Evolutionary conservation across 2,797 vertebrate genomes (phyloP).

Genomic region (Centropyge bicolor): DNA sequence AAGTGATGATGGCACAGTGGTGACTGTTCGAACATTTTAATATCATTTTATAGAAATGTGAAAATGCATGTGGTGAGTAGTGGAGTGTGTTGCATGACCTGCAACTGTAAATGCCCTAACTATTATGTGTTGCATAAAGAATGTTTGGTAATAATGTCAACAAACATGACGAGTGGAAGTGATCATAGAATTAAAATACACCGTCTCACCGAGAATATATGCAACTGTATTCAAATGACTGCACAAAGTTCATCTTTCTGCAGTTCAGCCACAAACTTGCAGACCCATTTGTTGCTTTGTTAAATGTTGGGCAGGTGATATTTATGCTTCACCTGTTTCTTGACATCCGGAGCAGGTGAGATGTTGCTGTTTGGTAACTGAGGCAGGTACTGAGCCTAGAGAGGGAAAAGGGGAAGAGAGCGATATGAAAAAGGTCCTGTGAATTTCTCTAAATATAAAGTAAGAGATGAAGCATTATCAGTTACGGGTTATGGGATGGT

Average conservation of each 20-base stretch:
- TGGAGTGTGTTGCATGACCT: background rate
- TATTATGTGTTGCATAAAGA: background rate
- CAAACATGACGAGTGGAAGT: slow-evolving; percentile 6
- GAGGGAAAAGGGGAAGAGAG: background rate
- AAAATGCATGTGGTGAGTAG: background rate
- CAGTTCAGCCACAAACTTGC: background rate
- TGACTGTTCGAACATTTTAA: slow-evolving; percentile 20
- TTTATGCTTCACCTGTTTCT: slow-evolving; percentile 86
- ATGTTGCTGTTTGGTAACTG: slow-evolving; percentile 86
- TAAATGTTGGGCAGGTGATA: slow-evolving; percentile 89
- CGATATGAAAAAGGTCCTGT: background rate
- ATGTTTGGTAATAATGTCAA: background rate
- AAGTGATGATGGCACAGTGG: slow-evolving; percentile 61
- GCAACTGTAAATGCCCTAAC: background rate
- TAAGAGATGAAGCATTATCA: no score
- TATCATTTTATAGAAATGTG: background rate
- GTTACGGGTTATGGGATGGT: background rate
- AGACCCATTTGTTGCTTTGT: background rate
- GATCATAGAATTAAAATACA: slow-evolving; percentile 15
- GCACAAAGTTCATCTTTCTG: background rate
- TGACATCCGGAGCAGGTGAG: slow-evolving; percentile 86
- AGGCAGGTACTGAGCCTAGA: slow-evolving; percentile 86
- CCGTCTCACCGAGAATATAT: slow-evolving; percentile 12
- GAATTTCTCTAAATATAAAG: background rate
- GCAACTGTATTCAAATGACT: slow-evolving; percentile 9